Base-by-base conservation (phyloP, 2,113 vertebrate species). In the Dunckerocampus dactyliophorus region DNA sequence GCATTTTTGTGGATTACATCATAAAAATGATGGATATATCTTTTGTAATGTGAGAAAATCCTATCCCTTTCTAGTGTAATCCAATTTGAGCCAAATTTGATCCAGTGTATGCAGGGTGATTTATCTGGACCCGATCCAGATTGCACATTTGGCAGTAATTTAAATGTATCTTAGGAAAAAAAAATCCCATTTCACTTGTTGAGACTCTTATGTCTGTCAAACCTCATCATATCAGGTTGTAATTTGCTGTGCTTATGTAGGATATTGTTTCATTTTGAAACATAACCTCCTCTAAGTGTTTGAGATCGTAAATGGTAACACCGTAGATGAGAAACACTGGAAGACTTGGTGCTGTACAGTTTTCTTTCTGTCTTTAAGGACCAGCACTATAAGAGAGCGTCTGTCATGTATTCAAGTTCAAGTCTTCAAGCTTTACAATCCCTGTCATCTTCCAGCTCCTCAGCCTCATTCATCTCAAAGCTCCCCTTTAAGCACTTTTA, bases 401-500 rank as follows among this genome's bases (percentile, higher is more conserved):
- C 53, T 56, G 31, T 56, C 53, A 42, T 20, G 34, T 14, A 14
- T 56, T 42, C 13, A 56, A 42, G 37, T 56, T 20, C 6, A 37
- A 56, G n/a, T 14, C 17, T 3, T 37, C 54, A 14, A 42, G 54
- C 34, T 74, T 70, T 69, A 34, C 34, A 42, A 56, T 56, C 54
- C 19, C 54, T 42, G 37, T 56, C 54, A 43, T 63, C 71, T 62
- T 72, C 59, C 39, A 46, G 20, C 72, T 65, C 63, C 19, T 31
- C 62, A 48, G 60, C 52, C 66, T 74, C 53, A 43, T 71, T 65
- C 70, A 72, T 75, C 70, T 76, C 51, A 65, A 65, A 69, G 74
- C 77, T 77, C 78, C 75, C 55, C 81, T 83, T 71, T 77, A 82
- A 82, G 79, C 54, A 61, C 80, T 84, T 92, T 85, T 89, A 90